These are phyloP conservation scores for Tetramorium simillimum DNA, from an alignment of 1,140 invertebrate species.

Conservation along the genomic window DNA sequence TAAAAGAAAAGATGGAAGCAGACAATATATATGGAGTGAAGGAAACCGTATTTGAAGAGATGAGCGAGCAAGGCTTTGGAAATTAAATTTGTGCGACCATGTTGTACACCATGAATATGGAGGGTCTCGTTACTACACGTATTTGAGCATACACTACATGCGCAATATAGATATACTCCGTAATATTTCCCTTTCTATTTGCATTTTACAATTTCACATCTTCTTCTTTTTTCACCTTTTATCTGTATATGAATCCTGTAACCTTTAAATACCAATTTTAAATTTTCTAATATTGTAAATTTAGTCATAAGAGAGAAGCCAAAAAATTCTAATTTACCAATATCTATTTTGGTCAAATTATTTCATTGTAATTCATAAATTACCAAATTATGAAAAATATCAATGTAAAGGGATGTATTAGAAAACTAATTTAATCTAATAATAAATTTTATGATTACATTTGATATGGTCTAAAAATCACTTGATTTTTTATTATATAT, in stretches of 20 bases:
- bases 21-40: slow-evolving; percentile 26
- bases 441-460: not conserved
- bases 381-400: not conserved
- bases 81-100: slow-evolving; percentile 83
- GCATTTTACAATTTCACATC: slow-evolving; percentile 7
- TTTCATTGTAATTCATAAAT: not conserved
- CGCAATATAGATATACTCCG: slow-evolving; percentile 68
- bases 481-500: not conserved
- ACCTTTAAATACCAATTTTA: slow-evolving; percentile 63
- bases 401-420: not conserved
- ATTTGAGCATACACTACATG: slow-evolving; percentile 73
- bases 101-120: slow-evolving; percentile 84
- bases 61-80: slow-evolving; percentile 67
- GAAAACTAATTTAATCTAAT: not conserved
- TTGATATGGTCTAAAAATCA: not conserved
- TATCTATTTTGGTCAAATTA: not conserved
- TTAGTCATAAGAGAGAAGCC: slow-evolving; percentile 29
- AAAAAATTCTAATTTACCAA: slow-evolving; percentile 69
- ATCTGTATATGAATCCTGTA: slow-evolving; percentile 30
- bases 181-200: slow-evolving; percentile 51
- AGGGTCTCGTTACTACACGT: slow-evolving; percentile 81
- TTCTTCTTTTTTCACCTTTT: slow-evolving; percentile 5
- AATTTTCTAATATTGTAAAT: slow-evolving; percentile 81
- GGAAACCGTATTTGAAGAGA: slow-evolving; percentile 61
- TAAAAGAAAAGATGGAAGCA: slow-evolving; percentile 14